Conservation (phyloP, 1,140 invertebrate species). For the Theocolax elegans region DNA sequence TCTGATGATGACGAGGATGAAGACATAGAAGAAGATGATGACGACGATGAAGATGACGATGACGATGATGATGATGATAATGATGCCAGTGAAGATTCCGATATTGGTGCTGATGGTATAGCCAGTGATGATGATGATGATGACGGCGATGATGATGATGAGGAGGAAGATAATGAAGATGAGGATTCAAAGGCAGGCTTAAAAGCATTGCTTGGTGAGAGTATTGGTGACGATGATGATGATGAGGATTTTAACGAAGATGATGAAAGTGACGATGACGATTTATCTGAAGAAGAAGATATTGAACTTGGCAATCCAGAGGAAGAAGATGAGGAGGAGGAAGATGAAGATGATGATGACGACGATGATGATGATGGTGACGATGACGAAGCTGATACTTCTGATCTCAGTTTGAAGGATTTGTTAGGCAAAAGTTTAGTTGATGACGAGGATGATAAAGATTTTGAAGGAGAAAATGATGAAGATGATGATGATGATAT, state of each 20-base stretch:
- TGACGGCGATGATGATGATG: conserved; percentile 44
- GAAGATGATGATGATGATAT: conserved; percentile 52
- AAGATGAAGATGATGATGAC: conserved; percentile 31
- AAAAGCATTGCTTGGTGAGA: no score
- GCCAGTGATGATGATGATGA: conserved; percentile 39
- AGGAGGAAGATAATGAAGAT: conserved; percentile 24
- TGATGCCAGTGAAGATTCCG: conserved; percentile 23
- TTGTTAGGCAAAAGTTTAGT: conserved; percentile 34
- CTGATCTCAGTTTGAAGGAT: conserved; percentile 38
- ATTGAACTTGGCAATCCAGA: conserved; percentile 22
- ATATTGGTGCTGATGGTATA: conserved; percentile 31
- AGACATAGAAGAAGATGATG: conserved; percentile 33
- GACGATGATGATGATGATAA: conserved; percentile 35
- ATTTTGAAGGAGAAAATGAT: conserved; percentile 35
- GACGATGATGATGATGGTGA: conserved; percentile 35
- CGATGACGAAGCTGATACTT: conserved; percentile 38
- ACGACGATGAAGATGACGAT: conserved; percentile 44
- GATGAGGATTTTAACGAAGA: not conserved
- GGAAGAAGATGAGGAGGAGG: conserved; percentile 38
- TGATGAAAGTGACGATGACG: conserved; percentile 37
- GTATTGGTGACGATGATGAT: conserved; percentile 37
- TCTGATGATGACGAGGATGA: conserved; percentile 36
- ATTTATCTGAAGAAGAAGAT: conserved; percentile 31
- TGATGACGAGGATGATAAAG: conserved; percentile 42
- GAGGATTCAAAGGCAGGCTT: no score